Conservation (phyloP, 2,888 invertebrate genomes). For the Phytoseiulus persimilis region DNA sequence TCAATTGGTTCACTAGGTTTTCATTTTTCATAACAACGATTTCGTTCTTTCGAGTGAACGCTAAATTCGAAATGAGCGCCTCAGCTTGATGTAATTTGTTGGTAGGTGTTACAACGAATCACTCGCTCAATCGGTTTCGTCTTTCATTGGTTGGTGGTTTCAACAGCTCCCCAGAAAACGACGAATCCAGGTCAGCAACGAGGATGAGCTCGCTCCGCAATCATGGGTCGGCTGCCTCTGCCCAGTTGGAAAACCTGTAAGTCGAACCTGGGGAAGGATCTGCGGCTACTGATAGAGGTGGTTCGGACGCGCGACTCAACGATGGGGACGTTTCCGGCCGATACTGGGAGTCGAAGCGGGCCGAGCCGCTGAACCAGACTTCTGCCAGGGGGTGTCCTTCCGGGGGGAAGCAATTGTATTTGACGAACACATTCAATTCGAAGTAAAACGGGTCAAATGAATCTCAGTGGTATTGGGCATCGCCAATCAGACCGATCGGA, state of each 20-base stretch:
- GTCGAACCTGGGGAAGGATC: background rate
- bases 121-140: background rate
- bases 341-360: background rate
- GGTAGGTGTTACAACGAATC: background rate
- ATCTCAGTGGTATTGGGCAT: background rate
- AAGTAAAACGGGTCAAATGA: background rate
- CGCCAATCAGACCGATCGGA: background rate
- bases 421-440: background rate
- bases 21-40: background rate
- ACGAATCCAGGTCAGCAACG: background rate
- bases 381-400: background rate
- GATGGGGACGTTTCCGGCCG: background rate
- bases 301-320: background rate
- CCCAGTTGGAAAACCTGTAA: background rate
- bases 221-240: background rate
- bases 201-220: background rate
- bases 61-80: background rate
- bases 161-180: background rate
- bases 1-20: background rate
- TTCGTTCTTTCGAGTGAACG: background rate
- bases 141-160: background rate
- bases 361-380: background rate
- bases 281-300: background rate
- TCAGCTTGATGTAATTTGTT: background rate
- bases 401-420: background rate